Evolutionary conservation across 2,113 vertebrate genomes (phyloP), one percentile per base, ranked within the genome.

Genomic region (Mastomys natalensis): DNA sequence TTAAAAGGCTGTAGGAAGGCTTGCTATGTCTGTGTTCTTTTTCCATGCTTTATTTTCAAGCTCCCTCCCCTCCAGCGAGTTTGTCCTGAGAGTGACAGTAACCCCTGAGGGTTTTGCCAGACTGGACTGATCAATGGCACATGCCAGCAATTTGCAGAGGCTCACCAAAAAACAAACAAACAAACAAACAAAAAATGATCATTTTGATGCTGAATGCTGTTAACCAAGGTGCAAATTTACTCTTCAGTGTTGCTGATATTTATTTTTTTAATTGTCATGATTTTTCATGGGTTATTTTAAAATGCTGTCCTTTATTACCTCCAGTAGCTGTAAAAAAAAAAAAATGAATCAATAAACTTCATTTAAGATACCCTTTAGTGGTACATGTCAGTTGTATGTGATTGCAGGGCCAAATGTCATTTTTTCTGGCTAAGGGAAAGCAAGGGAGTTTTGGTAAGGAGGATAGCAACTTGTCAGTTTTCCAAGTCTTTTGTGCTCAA

Each of bases 211-310:
- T 53, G 2, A 89, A 43, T 94, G 74, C 78, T 96, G 60, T 91
- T 60, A 70, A 78, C 70, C 70, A 87, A 62, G 66, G 62, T 96
- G 17, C 45, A 97, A 43, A 94, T 89, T 58, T 72, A 53, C 72
- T 88, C 80, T 93, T 72, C 45, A 51, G 84, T 89, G 93, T 94
- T 90, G 87, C 72, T 48, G 13, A 85, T 86, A 12, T 91, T 92
- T 72, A 84, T 48, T 66, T 95, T 81, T 77, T 80, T 31, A 76
- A 93, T 74, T 58, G 24, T n/a, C 11, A 74, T 95, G 90, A 7
- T 81, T 95, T 95, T 62, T 93, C 22, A 62, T 7, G 4, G 13
- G 53, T 96, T 95, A 77, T 82, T 96, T 95, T 22, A 43, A 97
- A 95, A 88, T 77, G 48, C 29, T 34, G 53, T 84, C 34, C 60